These are phyloP conservation scores for Macaria notata DNA, from an alignment of 2,888 invertebrate species.

Conservation along the genomic window DNA sequence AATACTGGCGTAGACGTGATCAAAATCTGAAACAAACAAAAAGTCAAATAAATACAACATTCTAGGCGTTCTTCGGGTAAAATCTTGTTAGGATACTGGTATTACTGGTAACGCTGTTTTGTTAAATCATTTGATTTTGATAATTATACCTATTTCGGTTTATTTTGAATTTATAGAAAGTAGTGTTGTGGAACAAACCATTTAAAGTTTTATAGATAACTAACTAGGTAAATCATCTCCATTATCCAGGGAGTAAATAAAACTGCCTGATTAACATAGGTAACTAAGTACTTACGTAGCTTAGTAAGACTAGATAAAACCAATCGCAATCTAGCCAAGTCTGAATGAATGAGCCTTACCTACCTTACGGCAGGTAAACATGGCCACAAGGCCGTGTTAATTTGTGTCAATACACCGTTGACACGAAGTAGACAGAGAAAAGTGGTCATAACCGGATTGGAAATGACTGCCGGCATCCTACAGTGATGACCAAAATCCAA, in stretches of 20 bases:
- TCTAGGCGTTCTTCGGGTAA: no score
- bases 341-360: slow-evolving; percentile 5
- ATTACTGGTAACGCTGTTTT: no score
- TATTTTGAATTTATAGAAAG: no score
- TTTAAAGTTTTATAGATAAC: neutral
- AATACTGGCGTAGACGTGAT: slow-evolving; percentile 44
- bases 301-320: neutral
- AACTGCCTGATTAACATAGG: no score
- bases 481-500: neutral
- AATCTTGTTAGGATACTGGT: no score
- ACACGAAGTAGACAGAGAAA: slow-evolving; percentile 13
- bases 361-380: slow-evolving; percentile 22
- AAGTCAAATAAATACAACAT: neutral
- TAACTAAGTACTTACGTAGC: no score
- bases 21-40: slow-evolving; percentile 68
- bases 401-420: slow-evolving; percentile 22
- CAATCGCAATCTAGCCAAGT: slow-evolving; percentile 1
- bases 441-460: slow-evolving; percentile 10
- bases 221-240: no score
- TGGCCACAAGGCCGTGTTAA: slow-evolving; percentile 18
- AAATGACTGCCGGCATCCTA: neutral
- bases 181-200: neutral
- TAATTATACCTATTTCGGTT: no score
- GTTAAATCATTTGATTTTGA: no score
- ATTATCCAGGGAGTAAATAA: no score